Base-by-base conservation (phyloP, 2,888 invertebrate genomes). In the Chloroclystis v-ata region DNA sequence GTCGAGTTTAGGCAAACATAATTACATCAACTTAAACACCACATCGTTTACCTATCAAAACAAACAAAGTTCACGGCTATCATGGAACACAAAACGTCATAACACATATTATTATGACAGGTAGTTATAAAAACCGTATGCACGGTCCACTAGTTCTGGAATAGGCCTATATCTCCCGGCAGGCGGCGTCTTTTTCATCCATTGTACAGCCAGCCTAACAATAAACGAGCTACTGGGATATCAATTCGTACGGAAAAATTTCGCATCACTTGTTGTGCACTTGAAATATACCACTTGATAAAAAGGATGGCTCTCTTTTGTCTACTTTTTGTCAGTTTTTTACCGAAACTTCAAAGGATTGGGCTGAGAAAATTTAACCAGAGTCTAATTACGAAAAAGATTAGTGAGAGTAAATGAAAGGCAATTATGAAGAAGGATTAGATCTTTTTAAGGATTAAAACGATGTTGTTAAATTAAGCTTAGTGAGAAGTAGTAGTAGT, bases 221-320 rank as follows among this genome's bases (percentile, higher is more conserved):
- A 78, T 68, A 57, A 60, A 50, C 28, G 42, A 29, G 75, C 79
- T 80, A 78, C 81, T 62, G 76, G 64, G 49, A 61, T 50, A 52
- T 47, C 60, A 65, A 75, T 74, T 74, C 77, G 72, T 70, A 73
- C 67, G 76, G 73, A 80, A 77, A 69, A 67, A 63, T 56, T 68
- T 65, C 77, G 72, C 73, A 65, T 75, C 72, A 69, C 60, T 76
- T 72, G 75, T 69, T 79, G 78, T 65, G 68, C 85, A 87, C 84
- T 87, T 86, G 77, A 82, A 71, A 72, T 72, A 81, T 72, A 72
- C 78, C 84, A 86, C 84, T 81, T 85, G 79, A 62, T 64, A 75
- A 75, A 79, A 82, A 79, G 76, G 67, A 46, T 30, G 35, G 25
- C 59, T 47, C 33, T 38, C 60, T 68, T 69, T 63, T 73, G 56